phyloP scores from a whole-genome alignment of 2,113 vertebrate species.

The Seriola aureovittata region DNA sequence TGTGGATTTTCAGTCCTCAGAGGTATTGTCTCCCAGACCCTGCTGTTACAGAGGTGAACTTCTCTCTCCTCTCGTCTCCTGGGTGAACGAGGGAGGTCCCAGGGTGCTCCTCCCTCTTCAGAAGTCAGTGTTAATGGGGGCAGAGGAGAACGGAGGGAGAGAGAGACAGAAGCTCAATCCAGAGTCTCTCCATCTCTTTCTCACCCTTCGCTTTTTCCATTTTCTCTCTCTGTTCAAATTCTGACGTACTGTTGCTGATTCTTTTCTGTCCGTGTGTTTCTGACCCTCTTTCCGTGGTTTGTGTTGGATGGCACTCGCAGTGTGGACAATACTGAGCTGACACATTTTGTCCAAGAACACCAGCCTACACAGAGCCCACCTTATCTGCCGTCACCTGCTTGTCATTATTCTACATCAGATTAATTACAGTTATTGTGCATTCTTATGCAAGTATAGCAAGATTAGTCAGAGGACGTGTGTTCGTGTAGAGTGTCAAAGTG shows the following conservation, averaged over 20 bases:
- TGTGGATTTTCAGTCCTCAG: constrained; percentile 53
- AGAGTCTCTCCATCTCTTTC: not conserved
- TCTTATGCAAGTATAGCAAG: not conserved
- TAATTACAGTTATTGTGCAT: not conserved
- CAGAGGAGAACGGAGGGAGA: constrained; percentile 36
- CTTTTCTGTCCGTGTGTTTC: not conserved
- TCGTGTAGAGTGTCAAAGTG: not conserved
- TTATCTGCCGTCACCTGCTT: constrained; percentile 16
- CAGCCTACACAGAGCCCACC: not conserved
- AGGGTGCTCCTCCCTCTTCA: constrained; percentile 37
- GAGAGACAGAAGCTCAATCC: constrained; percentile 9
- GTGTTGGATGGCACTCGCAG: not conserved
- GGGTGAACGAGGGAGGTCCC: constrained; percentile 43
- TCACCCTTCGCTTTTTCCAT: not conserved
- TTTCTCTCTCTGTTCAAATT: not conserved
- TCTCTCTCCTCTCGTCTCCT: constrained; percentile 46
- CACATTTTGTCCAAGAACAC: not conserved
- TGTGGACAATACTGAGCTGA: not conserved
- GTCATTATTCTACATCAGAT: not conserved
- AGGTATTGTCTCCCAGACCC: constrained; percentile 51
- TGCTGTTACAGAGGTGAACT: constrained; percentile 56
- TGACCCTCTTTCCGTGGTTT: not conserved
- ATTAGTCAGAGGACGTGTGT: not conserved
- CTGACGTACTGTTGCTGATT: not conserved
- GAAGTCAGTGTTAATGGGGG: constrained; percentile 52